Evolutionary conservation across 2,113 vertebrate genomes (phyloP).

Genomic region (Cettia cetti): DNA sequence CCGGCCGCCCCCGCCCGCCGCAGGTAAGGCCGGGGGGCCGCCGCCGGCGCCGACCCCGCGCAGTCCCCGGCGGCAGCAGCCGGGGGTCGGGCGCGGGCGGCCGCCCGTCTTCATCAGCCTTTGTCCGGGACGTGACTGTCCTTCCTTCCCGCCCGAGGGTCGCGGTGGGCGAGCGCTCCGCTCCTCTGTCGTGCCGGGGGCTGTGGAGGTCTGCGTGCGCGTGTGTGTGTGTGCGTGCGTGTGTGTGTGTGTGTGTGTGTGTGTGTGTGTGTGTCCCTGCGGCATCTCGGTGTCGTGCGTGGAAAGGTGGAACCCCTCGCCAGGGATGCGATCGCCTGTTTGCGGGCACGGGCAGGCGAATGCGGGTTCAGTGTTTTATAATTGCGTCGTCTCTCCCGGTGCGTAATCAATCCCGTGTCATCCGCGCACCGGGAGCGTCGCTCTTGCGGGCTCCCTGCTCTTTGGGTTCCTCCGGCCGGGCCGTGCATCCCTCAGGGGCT

Average conservation of each 20-base stretch:
- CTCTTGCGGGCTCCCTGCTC: neutral
- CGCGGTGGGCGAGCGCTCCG: neutral
- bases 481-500: neutral
- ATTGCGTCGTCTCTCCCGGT: neutral
- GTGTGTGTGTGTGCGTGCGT: too few relatives aligned
- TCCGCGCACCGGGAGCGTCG: neutral
- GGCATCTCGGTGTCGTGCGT: neutral
- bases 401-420: neutral
- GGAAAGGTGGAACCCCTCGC: neutral
- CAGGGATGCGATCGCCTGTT: neutral
- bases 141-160: neutral
- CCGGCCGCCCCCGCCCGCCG: neutral
- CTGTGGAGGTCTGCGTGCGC: neutral
- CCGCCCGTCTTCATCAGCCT: neutral
- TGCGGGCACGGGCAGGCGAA: neutral
- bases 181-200: neutral
- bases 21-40: constrained; percentile 34
- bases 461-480: neutral
- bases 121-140: neutral
- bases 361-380: neutral
- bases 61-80: neutral
- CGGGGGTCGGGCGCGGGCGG: neutral
- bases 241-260: too few relatives aligned
- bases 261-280: neutral
- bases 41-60: neutral